These are phyloP conservation scores for Rhipidura dahli DNA, from an alignment of 2,113 vertebrate genomes.

Conservation along the genomic window DNA sequence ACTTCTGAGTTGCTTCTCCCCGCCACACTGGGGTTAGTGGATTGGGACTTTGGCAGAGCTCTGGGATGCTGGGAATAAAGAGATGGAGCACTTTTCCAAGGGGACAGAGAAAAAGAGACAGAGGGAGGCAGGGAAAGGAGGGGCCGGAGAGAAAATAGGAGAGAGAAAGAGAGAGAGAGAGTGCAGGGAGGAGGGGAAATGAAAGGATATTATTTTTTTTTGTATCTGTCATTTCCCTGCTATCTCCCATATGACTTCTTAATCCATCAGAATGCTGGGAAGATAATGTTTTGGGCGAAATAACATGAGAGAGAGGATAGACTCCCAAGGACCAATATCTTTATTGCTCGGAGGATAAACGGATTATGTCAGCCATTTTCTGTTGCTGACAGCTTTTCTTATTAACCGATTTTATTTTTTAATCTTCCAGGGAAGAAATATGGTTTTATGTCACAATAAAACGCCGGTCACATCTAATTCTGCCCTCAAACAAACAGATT, in stretches of 20 bases:
- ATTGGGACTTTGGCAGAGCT: slow-evolving; percentile 63
- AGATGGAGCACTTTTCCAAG: slow-evolving; percentile 72
- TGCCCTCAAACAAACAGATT: slow-evolving; percentile 99
- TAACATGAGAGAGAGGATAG: slow-evolving; percentile 99
- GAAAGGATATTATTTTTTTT: slow-evolving; percentile 97
- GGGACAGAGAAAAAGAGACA: slow-evolving; percentile 62
- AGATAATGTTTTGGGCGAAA: slow-evolving; percentile 99
- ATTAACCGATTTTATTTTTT: slow-evolving; percentile 99
- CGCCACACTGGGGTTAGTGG: neutral
- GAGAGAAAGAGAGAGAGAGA: slow-evolving; percentile 58
- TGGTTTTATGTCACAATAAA: slow-evolving; percentile 99
- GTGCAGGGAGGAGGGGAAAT: slow-evolving; percentile 80
- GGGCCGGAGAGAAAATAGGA: slow-evolving; percentile 57
- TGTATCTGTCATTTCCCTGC: slow-evolving; percentile 99
- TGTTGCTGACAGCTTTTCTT: slow-evolving; percentile 99
- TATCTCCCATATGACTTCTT: slow-evolving; percentile 99
- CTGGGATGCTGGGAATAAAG: slow-evolving; percentile 70
- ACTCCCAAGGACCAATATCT: slow-evolving; percentile 99
- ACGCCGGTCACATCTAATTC: slow-evolving; percentile 99
- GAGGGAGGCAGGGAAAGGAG: slow-evolving; percentile 43
- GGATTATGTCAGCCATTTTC: slow-evolving; percentile 99
- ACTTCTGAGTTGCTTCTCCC: neutral
- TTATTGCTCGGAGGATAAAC: slow-evolving; percentile 99
- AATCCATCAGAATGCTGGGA: slow-evolving; percentile 99
- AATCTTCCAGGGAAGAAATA: slow-evolving; percentile 99